Conservation (phyloP, 1,140 invertebrate species). For the Cyphomyrmex costatus region DNA sequence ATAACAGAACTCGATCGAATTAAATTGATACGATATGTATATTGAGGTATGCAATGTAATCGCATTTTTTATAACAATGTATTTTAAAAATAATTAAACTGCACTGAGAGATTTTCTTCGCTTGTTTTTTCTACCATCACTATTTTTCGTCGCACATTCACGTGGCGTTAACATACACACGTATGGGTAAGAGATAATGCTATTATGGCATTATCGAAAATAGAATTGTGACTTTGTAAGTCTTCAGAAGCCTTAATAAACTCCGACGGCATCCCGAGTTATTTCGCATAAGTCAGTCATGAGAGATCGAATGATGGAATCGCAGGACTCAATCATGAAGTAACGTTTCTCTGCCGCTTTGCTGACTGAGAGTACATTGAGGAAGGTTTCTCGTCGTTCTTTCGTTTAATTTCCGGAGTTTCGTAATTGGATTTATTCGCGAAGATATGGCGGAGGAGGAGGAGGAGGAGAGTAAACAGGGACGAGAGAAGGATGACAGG, state of each 20-base stretch:
- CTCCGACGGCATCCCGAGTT: conserved; percentile 57
- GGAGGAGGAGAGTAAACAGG: conserved; percentile 68
- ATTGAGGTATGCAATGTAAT: background rate
- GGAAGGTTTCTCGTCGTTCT: conserved; percentile 14
- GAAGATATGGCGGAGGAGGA: conserved; percentile 75
- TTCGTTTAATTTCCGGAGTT: conserved; percentile 27
- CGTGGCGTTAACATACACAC: background rate
- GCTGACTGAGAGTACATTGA: background rate
- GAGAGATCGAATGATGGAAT: conserved; percentile 31
- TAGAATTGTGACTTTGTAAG: conserved; percentile 79
- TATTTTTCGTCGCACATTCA: background rate
- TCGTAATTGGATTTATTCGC: conserved; percentile 33
- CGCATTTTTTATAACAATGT: background rate
- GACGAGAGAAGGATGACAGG: conserved; percentile 71
- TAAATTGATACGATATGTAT: background rate
- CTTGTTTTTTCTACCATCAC: background rate
- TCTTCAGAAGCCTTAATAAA: conserved; percentile 80
- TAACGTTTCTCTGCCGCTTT: background rate
- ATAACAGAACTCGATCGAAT: background rate
- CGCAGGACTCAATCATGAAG: conserved; percentile 35
- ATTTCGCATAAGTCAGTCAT: conserved; percentile 57
- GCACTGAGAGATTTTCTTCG: background rate
- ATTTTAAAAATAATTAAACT: conserved; percentile 7
- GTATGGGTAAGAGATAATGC: conserved; percentile 71
- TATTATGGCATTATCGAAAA: conserved; percentile 82